phyloP scores from a whole-genome alignment of 2,888 invertebrate species.

The Nomada fucata region DNA sequence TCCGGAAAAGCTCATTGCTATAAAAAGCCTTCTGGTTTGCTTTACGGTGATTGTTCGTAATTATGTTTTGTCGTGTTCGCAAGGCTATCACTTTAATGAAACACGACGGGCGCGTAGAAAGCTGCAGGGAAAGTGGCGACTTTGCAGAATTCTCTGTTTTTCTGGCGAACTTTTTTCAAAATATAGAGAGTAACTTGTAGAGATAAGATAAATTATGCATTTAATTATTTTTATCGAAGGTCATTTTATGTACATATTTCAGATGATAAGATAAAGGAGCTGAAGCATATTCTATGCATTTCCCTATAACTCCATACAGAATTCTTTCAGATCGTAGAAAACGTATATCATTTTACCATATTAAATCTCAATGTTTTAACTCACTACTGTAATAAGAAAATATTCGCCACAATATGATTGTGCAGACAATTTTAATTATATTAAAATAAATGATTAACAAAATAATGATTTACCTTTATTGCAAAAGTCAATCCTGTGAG shows the following conservation, averaged over 20 bases:
- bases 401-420: not conserved
- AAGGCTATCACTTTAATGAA: not conserved
- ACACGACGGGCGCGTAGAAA: not conserved
- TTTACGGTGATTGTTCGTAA: conserved; percentile 69
- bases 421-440: not conserved
- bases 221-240: not conserved
- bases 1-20: not conserved
- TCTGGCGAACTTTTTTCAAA: not conserved
- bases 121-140: not conserved
- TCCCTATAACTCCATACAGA: no score
- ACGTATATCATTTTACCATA: no score
- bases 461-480: not conserved
- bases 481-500: no score
- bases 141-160: not conserved
- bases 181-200: no score
- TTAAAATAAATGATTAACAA: not conserved
- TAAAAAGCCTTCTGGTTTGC: conserved; percentile 3
- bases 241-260: not conserved
- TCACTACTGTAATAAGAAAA: not conserved
- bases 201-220: not conserved
- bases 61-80: conserved; percentile 66
- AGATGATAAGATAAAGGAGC: not conserved
- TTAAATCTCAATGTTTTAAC: no score
- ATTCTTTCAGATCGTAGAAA: no score
- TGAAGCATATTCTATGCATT: no score